A percentile compares a stretch with the other conserved stretches of the same genome.
Evolutionary conservation across 2,888 invertebrate genomes (phyloP).

Genomic region (Caenorhabditis panamensis): DNA sequence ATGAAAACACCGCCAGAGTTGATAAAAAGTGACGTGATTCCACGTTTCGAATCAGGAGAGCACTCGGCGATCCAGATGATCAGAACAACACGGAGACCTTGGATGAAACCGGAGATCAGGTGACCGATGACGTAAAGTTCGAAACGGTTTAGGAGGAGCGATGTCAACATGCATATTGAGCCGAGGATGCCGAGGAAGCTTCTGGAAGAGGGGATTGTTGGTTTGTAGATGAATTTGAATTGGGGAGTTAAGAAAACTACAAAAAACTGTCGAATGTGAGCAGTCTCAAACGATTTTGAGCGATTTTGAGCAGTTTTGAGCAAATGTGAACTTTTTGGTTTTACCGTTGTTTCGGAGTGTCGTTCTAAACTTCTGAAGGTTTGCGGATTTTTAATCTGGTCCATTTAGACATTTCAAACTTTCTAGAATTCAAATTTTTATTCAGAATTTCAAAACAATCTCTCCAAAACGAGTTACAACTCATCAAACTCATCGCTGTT

Average conservation of each 20-base stretch:
- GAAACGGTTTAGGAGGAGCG: slow-evolving; percentile 64
- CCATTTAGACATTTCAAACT: too few relatives aligned
- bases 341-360: too few relatives aligned
- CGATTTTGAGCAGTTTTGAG: too few relatives aligned
- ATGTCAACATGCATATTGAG: slow-evolving; percentile 67
- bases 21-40: slow-evolving; percentile 72
- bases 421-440: too few relatives aligned
- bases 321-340: too few relatives aligned
- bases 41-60: slow-evolving; percentile 70
- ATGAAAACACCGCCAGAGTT: slow-evolving; percentile 72
- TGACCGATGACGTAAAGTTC: slow-evolving; percentile 76
- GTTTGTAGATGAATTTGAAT: neutral
- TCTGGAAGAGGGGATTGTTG: slow-evolving; percentile 37
- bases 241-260: too few relatives aligned
- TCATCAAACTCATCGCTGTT: too few relatives aligned
- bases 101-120: slow-evolving; percentile 71
- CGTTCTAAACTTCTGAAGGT: too few relatives aligned
- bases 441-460: too few relatives aligned
- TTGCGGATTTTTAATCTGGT: too few relatives aligned
- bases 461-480: too few relatives aligned
- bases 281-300: neutral
- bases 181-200: slow-evolving; percentile 71
- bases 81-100: slow-evolving; percentile 69
- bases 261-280: neutral
- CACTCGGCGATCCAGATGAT: slow-evolving; percentile 77